These are phyloP conservation scores for Bombycilla garrulus DNA, from an alignment of 2,113 vertebrate genomes.

Conservation along the genomic window DNA sequence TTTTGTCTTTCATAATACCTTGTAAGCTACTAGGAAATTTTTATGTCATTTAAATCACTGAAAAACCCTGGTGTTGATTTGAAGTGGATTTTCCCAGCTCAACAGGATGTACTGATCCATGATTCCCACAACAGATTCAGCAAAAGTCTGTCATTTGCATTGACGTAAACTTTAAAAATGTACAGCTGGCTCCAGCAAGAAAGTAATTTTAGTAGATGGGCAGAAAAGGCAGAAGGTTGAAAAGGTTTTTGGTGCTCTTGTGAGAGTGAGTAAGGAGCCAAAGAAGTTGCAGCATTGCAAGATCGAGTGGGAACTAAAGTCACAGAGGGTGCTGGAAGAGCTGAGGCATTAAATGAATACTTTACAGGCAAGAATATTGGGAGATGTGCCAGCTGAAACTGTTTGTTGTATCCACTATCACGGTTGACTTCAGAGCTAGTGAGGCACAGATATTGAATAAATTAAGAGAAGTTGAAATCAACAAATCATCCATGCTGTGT, in stretches of 20 bases:
- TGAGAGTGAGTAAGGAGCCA: not conserved
- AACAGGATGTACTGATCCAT: not conserved
- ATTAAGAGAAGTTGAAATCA: conserved; percentile 40
- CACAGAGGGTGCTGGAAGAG: conserved; percentile 4
- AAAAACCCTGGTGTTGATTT: not conserved
- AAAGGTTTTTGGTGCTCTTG: not conserved
- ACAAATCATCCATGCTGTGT: not conserved
- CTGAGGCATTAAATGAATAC: conserved; percentile 43
- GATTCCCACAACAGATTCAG: not conserved
- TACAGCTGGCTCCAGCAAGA: not conserved
- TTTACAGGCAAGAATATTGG: not conserved
- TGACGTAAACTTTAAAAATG: not conserved
- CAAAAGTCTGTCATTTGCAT: not conserved
- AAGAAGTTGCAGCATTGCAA: not conserved
- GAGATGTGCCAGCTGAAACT: not conserved
- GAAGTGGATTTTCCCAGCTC: not conserved
- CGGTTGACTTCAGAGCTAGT: conserved; percentile 34
- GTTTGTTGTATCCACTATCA: not conserved
- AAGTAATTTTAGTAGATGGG: not conserved
- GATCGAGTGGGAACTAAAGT: not conserved
- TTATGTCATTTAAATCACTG: not conserved
- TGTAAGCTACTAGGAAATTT: not conserved
- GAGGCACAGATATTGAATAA: conserved; percentile 52
- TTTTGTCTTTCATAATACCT: not conserved
- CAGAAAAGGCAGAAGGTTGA: conserved; percentile 5